Evolutionary conservation across 2,797 vertebrate genomes (phyloP), one percentile per base, ranked within the genome.

Genomic region (Sebastiscus albofasciatus): DNA sequence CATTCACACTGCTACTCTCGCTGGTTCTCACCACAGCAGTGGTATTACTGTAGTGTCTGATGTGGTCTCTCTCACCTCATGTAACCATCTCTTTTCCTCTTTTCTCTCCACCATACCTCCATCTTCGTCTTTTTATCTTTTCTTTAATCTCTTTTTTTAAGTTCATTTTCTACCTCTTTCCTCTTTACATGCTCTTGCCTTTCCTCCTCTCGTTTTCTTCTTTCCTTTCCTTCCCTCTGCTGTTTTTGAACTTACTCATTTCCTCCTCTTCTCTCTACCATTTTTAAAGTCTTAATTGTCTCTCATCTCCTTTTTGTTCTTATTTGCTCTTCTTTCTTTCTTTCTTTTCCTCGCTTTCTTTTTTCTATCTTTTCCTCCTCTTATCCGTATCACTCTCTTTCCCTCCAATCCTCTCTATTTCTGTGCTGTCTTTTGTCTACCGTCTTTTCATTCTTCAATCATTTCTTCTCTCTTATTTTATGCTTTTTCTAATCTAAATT

Each of bases 11-110:
- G 31, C 56, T 18, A 7, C 49, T 59, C 52, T 64, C 49, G 68
- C 46, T 24, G 55, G 77, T 67, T 52, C 68, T 66, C 82, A 88
- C 84, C 78, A 82, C 89, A 87, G 56, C 69, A 42, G 82, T 65
- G 77, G 79, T 86, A 65, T 67, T 49, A 69, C 56, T 79, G 11
- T 36, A 29, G 27, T 24, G 69, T 88, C 66, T 89, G 84, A 89
- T 89, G 90, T 88, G 89, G 86, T 90, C 83, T 78, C 67, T 60
- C 74, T 79, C 77, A 83, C 86, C 74, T 88, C 80, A 83, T 67
- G 34, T 61, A 68, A 67, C 67, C 62, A 58, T 81, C 54, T 86
- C 56, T 78, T 74, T 77, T 73, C 65, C 61, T 79, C 33, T 60
- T 31, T 42, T 29, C 72, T 80, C 59, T 65, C 29, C 24, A 8